Percentiles rank a stretch among this genome's conserved stretches.
phyloP scores from a whole-genome alignment of 1,140 invertebrate species.

The Habropoda laboriosa region DNA sequence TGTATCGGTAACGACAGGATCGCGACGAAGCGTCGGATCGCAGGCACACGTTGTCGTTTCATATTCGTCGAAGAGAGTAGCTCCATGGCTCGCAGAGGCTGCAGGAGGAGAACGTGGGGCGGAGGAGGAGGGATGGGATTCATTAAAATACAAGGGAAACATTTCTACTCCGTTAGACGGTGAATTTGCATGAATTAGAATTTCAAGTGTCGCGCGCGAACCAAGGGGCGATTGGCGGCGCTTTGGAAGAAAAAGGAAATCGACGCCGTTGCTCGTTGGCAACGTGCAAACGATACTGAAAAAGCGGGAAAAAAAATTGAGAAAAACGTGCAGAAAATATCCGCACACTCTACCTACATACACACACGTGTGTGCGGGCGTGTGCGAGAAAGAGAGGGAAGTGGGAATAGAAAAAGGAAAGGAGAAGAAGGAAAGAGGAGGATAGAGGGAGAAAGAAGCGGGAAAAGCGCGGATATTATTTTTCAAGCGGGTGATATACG shows the following conservation, averaged over 20 bases:
- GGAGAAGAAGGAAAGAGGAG: not conserved
- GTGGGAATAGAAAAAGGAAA: no score
- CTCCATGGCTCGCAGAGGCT: slow-evolving; percentile 6
- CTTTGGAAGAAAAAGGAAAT: slow-evolving; percentile 65
- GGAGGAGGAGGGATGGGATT: slow-evolving; percentile 22
- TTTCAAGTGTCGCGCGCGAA: slow-evolving; percentile 61
- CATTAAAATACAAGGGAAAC: slow-evolving; percentile 64
- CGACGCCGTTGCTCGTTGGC: slow-evolving; percentile 40
- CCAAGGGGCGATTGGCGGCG: slow-evolving; percentile 31
- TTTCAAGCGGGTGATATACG: slow-evolving; percentile 65
- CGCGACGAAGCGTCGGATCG: not conserved
- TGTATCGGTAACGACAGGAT: no score
- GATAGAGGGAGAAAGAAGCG: not conserved
- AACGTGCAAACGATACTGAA: slow-evolving; percentile 18
- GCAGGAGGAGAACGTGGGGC: slow-evolving; percentile 12
- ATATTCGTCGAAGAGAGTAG: slow-evolving; percentile 49
- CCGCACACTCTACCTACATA: no score
- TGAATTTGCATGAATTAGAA: slow-evolving; percentile 67
- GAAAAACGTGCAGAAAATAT: no score
- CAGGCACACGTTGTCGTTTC: slow-evolving; percentile 37
- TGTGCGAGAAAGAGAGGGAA: not conserved
- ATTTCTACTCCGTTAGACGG: slow-evolving; percentile 61
- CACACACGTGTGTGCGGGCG: no score
- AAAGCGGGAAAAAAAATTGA: slow-evolving; percentile 1
- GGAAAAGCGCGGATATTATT: slow-evolving; percentile 59